Conservation (phyloP, 2,113 vertebrate species). For the Channa maculata region DNA sequence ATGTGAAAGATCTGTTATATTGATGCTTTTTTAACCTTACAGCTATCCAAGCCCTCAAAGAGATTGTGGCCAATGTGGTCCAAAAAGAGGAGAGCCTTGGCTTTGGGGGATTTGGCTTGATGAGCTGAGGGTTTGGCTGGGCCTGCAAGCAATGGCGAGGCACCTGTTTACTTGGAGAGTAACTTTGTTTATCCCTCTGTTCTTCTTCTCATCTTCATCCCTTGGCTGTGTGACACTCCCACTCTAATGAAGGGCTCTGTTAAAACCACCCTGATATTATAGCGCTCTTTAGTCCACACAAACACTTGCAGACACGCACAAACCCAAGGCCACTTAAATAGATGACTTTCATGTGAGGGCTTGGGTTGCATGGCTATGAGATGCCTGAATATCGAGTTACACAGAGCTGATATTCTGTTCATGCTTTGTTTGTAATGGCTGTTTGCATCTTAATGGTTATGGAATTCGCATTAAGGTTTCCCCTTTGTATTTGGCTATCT, state of each 20-base stretch:
- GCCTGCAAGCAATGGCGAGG: constrained; percentile 22
- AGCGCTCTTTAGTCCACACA: constrained; percentile 55
- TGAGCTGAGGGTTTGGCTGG: constrained; percentile 62
- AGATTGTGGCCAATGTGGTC: constrained; percentile 34
- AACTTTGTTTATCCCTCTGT: constrained; percentile 51
- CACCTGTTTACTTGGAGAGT: constrained; percentile 67
- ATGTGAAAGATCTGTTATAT: neutral
- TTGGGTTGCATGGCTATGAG: constrained; percentile 61
- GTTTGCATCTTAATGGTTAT: neutral
- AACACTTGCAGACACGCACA: constrained; percentile 39
- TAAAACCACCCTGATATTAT: constrained; percentile 74
- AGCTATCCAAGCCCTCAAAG: constrained; percentile 30
- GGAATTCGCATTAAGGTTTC: constrained; percentile 6
- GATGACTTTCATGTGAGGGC: constrained; percentile 72
- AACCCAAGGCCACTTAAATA: constrained; percentile 77
- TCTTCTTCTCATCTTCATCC: constrained; percentile 35
- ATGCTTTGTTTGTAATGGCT: neutral
- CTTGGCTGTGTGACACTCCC: constrained; percentile 62
- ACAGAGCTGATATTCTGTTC: constrained; percentile 23
- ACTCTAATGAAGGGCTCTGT: constrained; percentile 69
- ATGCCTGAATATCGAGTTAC: constrained; percentile 56
- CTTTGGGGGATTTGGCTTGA: constrained; percentile 57
- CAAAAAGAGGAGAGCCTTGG: constrained; percentile 50
- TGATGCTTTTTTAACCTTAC: constrained; percentile 18
- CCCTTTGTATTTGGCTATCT: constrained; percentile 3